Evolutionary conservation across 2,113 vertebrate species (phyloP), one percentile per base, ranked within the genome.

Genomic region (Lepisosteus oculatus): DNA sequence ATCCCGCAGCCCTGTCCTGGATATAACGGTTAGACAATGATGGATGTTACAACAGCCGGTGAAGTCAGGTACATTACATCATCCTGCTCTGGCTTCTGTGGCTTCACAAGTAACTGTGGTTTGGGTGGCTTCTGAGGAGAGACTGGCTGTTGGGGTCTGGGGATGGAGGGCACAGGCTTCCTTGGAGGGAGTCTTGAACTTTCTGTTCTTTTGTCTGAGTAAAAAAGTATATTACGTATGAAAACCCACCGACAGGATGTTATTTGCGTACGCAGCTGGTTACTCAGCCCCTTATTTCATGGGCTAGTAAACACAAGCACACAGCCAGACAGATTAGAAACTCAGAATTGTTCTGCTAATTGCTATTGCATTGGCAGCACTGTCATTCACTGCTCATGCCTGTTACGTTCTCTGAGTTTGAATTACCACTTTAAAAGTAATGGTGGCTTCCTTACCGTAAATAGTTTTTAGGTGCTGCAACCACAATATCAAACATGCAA

Each of bases 141-240:
- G 47, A 51, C 12, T 65, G 7, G 29, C 29, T 29, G 29, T 29
- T 41, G 42, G 29, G n/a, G 3, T 29, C 29, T 29, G n/a, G 62
- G 17, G 8, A 42, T 5, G 15, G n/a, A 6, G 57, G 29, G 70
- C 55, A 66, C 8, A 13, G 74, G 83, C 68, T 82, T 85, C 44
- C 57, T 83, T 66, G 81, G 74, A 3, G 66, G 75, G 3, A 51
- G 74, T 4, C 9, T 63, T 42, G 80, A 70, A 0, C n/a, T 77
- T 56, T 61, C 70, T 42, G 2, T 72, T 63, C 75, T 71, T 71
- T 80, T 84, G 80, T 90, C 91, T 93, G 74, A 84, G 74, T 79
- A 42, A 84, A 78, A 81, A 70, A 61, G 75, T 70, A 61, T 29
- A 29, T 41, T 29, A 29, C 1, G 29, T 29, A 29, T 29, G 29